Evolutionary conservation across 2,888 invertebrate species (phyloP).

Genomic region (Drosophila putrida): DNA sequence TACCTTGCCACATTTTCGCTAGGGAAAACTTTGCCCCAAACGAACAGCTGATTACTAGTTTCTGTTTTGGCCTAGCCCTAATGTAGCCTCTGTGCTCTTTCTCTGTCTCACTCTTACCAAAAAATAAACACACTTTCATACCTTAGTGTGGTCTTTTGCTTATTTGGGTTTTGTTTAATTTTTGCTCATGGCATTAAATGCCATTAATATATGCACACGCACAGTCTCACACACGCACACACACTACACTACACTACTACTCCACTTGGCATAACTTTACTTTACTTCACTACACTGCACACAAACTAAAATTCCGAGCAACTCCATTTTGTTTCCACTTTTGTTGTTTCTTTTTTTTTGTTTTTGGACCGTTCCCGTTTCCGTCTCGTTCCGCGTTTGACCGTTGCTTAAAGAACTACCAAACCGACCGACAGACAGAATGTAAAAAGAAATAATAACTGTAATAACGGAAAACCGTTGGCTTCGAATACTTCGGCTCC

Average conservation of each 20-base stretch:
- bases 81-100: constrained; percentile 17
- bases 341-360: neutral
- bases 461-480: constrained; percentile 41
- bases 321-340: constrained; percentile 49
- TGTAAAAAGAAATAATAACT: constrained; percentile 30
- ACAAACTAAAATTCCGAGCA: constrained; percentile 42
- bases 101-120: too few relatives aligned
- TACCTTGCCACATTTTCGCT: constrained; percentile 12
- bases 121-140: neutral
- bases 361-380: constrained; percentile 21
- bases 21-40: constrained; percentile 21
- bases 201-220: constrained; percentile 56
- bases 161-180: constrained; percentile 40
- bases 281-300: constrained; percentile 13
- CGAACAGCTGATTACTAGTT: constrained; percentile 35
- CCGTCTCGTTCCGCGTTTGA: constrained; percentile 39
- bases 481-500: constrained; percentile 17
- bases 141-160: constrained; percentile 3
- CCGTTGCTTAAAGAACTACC: constrained; percentile 39
- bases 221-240: constrained; percentile 31
- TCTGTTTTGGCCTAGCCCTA: constrained; percentile 28
- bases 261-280: constrained; percentile 20
- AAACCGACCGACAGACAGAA: constrained; percentile 15
- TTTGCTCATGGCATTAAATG: constrained; percentile 27
- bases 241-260: constrained; percentile 20